A percentile compares a stretch with the other conserved stretches of the same genome.
Conservation (phyloP, 2,888 invertebrate species). For the Colletes collaris region DNA sequence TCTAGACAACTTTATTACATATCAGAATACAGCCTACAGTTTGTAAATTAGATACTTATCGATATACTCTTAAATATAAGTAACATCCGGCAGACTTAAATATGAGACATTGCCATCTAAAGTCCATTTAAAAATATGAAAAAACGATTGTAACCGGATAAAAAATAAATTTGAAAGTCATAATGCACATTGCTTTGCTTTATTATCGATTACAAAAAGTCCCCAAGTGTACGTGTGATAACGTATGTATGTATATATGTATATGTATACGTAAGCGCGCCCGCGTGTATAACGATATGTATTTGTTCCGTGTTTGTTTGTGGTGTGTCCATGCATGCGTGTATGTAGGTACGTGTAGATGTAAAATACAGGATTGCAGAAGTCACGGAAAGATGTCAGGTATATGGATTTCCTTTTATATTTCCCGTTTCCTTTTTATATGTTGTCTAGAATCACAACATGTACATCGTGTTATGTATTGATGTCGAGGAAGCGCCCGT, state of each 20-base stretch:
- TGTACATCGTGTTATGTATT: constrained; percentile 61
- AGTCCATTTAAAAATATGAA: constrained; percentile 76
- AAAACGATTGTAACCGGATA: constrained; percentile 73
- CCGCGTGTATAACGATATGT: constrained; percentile 35
- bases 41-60: constrained; percentile 79
- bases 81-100: constrained; percentile 79
- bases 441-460: constrained; percentile 63
- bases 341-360: constrained; percentile 38
- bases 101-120: constrained; percentile 74
- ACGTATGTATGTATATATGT: constrained; percentile 23
- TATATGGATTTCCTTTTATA: constrained; percentile 40
- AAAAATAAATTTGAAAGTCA: constrained; percentile 73
- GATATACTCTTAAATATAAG: constrained; percentile 80
- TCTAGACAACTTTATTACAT: constrained; percentile 82
- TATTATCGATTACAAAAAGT: constrained; percentile 72
- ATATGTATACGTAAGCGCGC: constrained; percentile 11
- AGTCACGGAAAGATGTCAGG: constrained; percentile 45
- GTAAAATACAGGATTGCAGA: constrained; percentile 43
- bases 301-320: too few species aligned
- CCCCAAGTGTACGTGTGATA: constrained; percentile 42
- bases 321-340: constrained; percentile 22
- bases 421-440: constrained; percentile 13
- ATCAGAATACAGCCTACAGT: constrained; percentile 81
- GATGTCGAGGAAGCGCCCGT: constrained; percentile 75
- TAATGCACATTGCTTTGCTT: constrained; percentile 70